Evolutionary conservation across 1,140 invertebrate genomes (phyloP).

Genomic region (Mylabris phalerata): DNA sequence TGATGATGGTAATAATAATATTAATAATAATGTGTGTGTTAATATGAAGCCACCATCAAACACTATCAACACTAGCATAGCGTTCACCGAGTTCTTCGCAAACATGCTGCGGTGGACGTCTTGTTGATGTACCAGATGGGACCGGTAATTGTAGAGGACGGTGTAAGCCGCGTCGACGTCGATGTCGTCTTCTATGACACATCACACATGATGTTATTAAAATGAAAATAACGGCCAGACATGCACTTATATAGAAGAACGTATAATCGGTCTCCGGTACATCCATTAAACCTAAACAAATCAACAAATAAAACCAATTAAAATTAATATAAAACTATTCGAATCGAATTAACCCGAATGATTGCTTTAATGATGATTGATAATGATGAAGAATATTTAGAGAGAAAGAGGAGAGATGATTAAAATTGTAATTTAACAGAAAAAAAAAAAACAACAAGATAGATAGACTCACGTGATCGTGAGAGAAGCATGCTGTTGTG

Average conservation of each 20-base stretch:
- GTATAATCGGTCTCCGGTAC: constrained; percentile 47
- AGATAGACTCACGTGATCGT: constrained; percentile 34
- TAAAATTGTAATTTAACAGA: background rate
- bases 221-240: constrained; percentile 41
- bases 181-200: constrained; percentile 36
- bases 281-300: constrained; percentile 43
- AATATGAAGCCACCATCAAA: constrained; percentile 43
- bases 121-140: constrained; percentile 34
- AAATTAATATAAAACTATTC: too few species aligned
- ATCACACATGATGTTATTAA: constrained; percentile 37
- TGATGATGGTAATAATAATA: background rate
- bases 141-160: constrained; percentile 37
- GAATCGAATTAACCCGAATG: too few species aligned
- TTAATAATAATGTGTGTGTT: constrained; percentile 14
- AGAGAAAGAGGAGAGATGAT: too few species aligned
- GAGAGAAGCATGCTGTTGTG: constrained; percentile 3
- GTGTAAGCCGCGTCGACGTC: constrained; percentile 38
- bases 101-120: constrained; percentile 44
- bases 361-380: too few species aligned
- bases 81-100: constrained; percentile 49
- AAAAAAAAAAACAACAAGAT: constrained; percentile 7
- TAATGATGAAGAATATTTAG: too few species aligned
- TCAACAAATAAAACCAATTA: too few species aligned
- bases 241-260: constrained; percentile 45
- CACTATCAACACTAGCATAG: constrained; percentile 49